These are phyloP conservation scores for Epinephelus awoara DNA, from an alignment of 2,797 vertebrate genomes.

Conservation along the genomic window DNA sequence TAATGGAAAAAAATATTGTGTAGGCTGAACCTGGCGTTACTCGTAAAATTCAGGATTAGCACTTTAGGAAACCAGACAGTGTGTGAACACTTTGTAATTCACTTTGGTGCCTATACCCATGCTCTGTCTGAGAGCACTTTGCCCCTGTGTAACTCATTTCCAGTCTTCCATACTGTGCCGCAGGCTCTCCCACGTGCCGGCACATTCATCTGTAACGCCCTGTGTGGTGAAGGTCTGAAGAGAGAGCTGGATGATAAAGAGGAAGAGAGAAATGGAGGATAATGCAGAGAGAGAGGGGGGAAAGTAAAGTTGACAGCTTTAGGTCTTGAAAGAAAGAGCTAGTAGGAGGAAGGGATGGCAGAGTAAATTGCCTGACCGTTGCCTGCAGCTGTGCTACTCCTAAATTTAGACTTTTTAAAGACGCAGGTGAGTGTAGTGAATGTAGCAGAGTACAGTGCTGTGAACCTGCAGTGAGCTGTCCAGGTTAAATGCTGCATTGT, in stretches of 20 bases:
- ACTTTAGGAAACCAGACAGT: slow-evolving; percentile 29
- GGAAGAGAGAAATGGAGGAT: too few species aligned
- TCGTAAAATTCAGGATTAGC: neutral
- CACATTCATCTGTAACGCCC: slow-evolving; percentile 59
- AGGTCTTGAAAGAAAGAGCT: slow-evolving; percentile 51
- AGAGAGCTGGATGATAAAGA: slow-evolving; percentile 13
- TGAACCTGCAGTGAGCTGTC: slow-evolving; percentile 17
- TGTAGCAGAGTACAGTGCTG: slow-evolving; percentile 13
- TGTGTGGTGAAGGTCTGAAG: slow-evolving; percentile 50
- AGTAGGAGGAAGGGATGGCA: slow-evolving; percentile 41
- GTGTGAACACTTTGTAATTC: slow-evolving; percentile 43
- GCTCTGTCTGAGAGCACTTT: slow-evolving; percentile 38
- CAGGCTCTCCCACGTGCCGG: slow-evolving; percentile 50
- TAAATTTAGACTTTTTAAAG: slow-evolving; percentile 67
- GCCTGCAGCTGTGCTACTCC: slow-evolving; percentile 46
- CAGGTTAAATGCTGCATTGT: slow-evolving; percentile 23
- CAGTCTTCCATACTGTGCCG: slow-evolving; percentile 45
- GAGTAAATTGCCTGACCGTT: slow-evolving; percentile 51
- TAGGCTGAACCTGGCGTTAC: neutral
- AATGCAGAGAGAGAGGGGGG: slow-evolving; percentile 1
- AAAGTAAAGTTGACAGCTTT: slow-evolving; percentile 57
- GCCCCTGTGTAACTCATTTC: slow-evolving; percentile 55
- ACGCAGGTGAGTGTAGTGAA: slow-evolving; percentile 22
- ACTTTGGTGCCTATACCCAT: slow-evolving; percentile 25
- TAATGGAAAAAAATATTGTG: neutral